Conservation (phyloP, 2,888 invertebrate species). For the Argyresthia albistria region DNA sequence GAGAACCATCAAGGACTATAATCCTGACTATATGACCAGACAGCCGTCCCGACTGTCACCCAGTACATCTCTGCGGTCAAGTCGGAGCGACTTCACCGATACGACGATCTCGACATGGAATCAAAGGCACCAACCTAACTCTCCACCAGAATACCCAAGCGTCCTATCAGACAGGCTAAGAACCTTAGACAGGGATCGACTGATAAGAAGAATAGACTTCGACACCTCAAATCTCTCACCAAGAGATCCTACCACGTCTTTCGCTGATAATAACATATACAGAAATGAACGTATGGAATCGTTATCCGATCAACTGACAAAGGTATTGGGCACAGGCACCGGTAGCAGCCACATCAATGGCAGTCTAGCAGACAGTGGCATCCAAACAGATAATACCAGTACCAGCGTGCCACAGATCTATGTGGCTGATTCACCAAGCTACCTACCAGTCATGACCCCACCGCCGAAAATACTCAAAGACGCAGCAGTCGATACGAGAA, state of each 20-base stretch:
- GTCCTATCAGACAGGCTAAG: constrained; percentile 56
- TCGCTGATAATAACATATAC: constrained; percentile 37
- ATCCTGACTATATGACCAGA: constrained; percentile 44
- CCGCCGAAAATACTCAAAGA: constrained; percentile 43
- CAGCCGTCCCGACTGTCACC: constrained; percentile 45
- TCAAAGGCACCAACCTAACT: constrained; percentile 38
- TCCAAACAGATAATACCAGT: constrained; percentile 62
- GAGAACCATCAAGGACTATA: constrained; percentile 60
- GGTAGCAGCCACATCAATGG: constrained; percentile 63
- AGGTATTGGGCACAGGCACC: constrained; percentile 54
- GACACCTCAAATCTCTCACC: constrained; percentile 41
- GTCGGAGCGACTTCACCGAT: constrained; percentile 65
- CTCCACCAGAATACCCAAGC: constrained; percentile 49
- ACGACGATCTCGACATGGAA: constrained; percentile 66
- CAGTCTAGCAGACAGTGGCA: constrained; percentile 60
- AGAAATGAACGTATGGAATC: constrained; percentile 51
- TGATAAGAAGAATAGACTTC: constrained; percentile 53
- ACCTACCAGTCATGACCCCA: constrained; percentile 14
- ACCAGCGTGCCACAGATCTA: constrained; percentile 61
- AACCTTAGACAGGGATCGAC: constrained; percentile 42
- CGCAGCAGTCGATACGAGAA: constrained; percentile 58
- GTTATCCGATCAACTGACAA: constrained; percentile 54
- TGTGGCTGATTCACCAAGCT: constrained; percentile 29
- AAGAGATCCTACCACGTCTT: constrained; percentile 47
- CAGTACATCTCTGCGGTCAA: constrained; percentile 58